phyloP scores from a whole-genome alignment of 2,113 vertebrate species.

The Arizona elegans region DNA sequence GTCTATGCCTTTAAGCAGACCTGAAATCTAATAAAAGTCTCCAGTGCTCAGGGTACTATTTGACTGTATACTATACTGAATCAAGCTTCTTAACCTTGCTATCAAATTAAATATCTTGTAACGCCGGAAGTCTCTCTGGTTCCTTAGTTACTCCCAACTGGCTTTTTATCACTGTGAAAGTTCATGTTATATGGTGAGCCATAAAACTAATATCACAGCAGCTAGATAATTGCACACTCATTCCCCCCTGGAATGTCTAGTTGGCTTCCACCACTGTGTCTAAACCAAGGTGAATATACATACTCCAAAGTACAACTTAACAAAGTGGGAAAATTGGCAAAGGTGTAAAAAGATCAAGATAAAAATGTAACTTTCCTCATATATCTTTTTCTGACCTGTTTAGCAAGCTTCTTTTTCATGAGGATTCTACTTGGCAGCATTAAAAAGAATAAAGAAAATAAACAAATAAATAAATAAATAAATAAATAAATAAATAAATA shows the following conservation, averaged over 20 bases:
- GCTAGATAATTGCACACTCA: slow-evolving; percentile 23
- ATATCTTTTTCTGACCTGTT: background rate
- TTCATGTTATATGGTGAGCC: slow-evolving; percentile 13
- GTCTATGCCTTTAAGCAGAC: slow-evolving; percentile 6
- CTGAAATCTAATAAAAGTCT: slow-evolving; percentile 18
- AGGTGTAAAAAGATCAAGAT: background rate
- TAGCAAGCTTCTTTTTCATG: background rate
- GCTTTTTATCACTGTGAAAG: background rate
- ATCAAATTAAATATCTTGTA: slow-evolving; percentile 18
- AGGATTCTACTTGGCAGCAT: background rate
- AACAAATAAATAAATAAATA: background rate
- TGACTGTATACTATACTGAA: background rate
- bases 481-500: background rate
- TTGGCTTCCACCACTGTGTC: background rate
- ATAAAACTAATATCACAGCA: slow-evolving; percentile 6
- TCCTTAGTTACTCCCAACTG: slow-evolving; percentile 14
- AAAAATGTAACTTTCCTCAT: background rate
- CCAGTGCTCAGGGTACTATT: slow-evolving; percentile 1
- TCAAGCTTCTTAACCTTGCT: slow-evolving; percentile 21
- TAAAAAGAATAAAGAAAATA: background rate
- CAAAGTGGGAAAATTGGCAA: background rate
- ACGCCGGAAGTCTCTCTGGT: background rate
- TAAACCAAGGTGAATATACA: background rate
- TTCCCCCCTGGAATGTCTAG: background rate
- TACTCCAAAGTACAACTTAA: background rate